These are phyloP conservation scores for Lasiurus cinereus DNA, from an alignment of 2,113 vertebrate species.

Conservation along the genomic window DNA sequence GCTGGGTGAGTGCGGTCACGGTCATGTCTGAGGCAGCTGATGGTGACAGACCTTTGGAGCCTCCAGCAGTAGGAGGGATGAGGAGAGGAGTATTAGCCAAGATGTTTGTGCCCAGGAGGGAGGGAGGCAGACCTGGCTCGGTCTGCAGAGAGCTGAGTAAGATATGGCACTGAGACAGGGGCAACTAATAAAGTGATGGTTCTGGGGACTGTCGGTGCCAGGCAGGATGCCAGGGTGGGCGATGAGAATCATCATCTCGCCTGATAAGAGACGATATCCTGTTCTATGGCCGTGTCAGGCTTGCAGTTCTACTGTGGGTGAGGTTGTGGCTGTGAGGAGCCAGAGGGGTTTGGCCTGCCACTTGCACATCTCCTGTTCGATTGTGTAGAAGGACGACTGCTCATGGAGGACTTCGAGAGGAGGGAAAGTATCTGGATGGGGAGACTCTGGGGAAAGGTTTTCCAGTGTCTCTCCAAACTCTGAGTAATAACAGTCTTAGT, in stretches of 20 bases:
- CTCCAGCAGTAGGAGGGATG: background rate
- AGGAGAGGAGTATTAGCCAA: background rate
- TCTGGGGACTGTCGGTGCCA: background rate
- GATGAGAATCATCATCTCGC: background rate
- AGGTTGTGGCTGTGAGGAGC: background rate
- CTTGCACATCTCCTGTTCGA: background rate
- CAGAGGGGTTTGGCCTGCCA: background rate
- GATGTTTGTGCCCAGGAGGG: background rate
- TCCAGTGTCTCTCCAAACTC: background rate
- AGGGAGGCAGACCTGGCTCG: background rate
- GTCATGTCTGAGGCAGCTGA: slow-evolving; percentile 22
- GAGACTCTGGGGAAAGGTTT: background rate
- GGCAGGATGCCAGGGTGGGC: background rate
- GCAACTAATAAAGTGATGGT: background rate
- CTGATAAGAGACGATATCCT: background rate
- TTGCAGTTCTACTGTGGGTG: background rate
- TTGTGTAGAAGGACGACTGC: background rate
- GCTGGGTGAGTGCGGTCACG: background rate
- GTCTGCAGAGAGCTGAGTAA: background rate
- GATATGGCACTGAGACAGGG: background rate
- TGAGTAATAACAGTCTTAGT: background rate
- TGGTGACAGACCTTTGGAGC: slow-evolving; percentile 29
- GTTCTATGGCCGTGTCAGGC: background rate
- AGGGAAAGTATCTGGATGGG: background rate
- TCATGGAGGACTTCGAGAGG: background rate